Evolutionary conservation across 1,140 invertebrate genomes (phyloP).

Genomic region (Lepidotrigona ventralis): DNA sequence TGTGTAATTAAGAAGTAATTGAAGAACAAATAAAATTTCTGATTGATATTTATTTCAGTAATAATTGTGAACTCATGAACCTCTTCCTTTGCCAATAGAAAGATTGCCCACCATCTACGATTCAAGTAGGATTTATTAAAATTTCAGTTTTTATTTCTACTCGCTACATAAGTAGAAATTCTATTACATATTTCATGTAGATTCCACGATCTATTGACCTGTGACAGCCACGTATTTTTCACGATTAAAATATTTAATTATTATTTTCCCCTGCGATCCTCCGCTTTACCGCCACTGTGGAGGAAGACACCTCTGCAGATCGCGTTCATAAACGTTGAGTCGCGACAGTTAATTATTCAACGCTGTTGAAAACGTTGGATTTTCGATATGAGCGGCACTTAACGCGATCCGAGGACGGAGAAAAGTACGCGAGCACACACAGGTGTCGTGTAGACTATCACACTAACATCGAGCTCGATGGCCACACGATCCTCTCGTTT

Average conservation of each 20-base stretch:
- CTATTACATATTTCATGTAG: too few species aligned
- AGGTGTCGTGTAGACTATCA: neutral
- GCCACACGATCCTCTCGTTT: conserved; percentile 15
- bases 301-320: neutral
- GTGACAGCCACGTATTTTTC: too few species aligned
- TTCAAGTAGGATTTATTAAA: neutral
- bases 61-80: too few species aligned
- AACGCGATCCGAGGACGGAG: conserved; percentile 23
- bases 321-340: neutral
- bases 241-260: too few species aligned
- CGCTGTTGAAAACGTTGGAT: neutral
- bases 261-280: neutral
- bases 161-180: too few species aligned
- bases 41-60: too few species aligned
- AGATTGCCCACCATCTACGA: neutral
- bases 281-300: neutral
- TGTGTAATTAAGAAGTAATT: too few species aligned
- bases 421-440: conserved; percentile 16
- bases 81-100: too few species aligned
- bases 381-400: conserved; percentile 32
- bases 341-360: neutral
- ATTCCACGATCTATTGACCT: too few species aligned
- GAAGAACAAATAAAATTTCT: too few species aligned
- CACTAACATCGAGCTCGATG: conserved; percentile 7
- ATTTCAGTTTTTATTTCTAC: neutral